Conservation (phyloP, 2,797 vertebrate genomes). For the Amazona finschi region DNA sequence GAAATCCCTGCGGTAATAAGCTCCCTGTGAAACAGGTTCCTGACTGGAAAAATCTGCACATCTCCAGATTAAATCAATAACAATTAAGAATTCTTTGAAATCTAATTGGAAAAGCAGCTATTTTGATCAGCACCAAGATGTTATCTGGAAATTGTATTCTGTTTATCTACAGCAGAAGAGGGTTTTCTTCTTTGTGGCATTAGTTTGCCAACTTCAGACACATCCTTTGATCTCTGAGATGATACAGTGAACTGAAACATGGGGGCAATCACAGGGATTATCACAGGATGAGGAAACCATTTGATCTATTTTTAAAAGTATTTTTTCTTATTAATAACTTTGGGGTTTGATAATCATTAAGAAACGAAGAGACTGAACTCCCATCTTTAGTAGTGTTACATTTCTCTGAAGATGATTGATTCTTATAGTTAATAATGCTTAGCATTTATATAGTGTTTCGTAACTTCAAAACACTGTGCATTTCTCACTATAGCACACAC, state of each 20-base stretch:
- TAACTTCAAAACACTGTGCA: constrained; percentile 40
- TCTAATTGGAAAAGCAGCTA: constrained; percentile 66
- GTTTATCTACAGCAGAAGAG: constrained; percentile 57
- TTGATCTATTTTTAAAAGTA: constrained; percentile 69
- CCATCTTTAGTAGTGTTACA: constrained; percentile 22
- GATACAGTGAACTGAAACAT: constrained; percentile 62
- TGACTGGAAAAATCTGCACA: constrained; percentile 52
- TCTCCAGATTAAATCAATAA: constrained; percentile 70
- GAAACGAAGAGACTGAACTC: constrained; percentile 28
- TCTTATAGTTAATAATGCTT: constrained; percentile 46
- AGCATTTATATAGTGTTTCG: constrained; percentile 19
- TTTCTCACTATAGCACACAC: neutral
- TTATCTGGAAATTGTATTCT: constrained; percentile 72
- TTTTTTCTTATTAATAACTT: constrained; percentile 61
- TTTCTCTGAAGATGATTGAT: constrained; percentile 57
- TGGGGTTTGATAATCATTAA: constrained; percentile 49
- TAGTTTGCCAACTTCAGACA: constrained; percentile 49
- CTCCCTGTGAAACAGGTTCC: constrained; percentile 42
- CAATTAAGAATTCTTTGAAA: constrained; percentile 72
- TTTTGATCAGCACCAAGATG: constrained; percentile 63
- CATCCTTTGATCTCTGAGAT: constrained; percentile 65
- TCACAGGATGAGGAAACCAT: constrained; percentile 39
- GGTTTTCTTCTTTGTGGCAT: constrained; percentile 40
- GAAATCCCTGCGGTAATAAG: constrained; percentile 37
- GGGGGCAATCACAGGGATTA: constrained; percentile 60